phyloP scores from a whole-genome alignment of 2,888 invertebrate genomes.

The Vanessa cardui region DNA sequence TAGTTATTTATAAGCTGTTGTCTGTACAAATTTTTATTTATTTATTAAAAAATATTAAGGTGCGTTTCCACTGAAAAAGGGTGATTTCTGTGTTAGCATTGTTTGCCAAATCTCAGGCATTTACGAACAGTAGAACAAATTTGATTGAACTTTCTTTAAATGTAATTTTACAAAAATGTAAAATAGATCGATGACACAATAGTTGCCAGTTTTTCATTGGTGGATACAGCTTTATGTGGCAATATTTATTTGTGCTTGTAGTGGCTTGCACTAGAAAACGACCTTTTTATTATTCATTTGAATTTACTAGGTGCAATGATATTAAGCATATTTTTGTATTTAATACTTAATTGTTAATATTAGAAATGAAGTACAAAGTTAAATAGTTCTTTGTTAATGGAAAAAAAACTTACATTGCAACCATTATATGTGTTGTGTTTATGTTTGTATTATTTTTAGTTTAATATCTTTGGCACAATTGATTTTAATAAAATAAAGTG shows the following conservation, averaged over 20 bases:
- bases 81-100: no score
- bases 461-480: no score
- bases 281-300: neutral
- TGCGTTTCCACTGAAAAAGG: no score
- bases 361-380: constrained; percentile 23
- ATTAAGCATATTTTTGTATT: constrained; percentile 9
- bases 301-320: constrained; percentile 2
- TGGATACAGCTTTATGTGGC: neutral
- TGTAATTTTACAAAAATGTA: no score
- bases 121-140: no score
- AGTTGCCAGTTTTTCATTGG: no score
- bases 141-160: no score
- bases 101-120: neutral
- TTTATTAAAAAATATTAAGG: neutral
- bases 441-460: no score
- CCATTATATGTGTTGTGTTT: no score
- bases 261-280: neutral
- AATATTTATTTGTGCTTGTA: neutral
- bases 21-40: neutral
- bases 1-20: neutral
- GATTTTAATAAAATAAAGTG: no score
- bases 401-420: neutral
- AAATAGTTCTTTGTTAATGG: neutral
- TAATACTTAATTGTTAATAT: constrained; percentile 13
- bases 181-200: no score